These are phyloP conservation scores for Corythornis madagascariensis DNA, from an alignment of 2,113 vertebrate species.

Conservation along the genomic window DNA sequence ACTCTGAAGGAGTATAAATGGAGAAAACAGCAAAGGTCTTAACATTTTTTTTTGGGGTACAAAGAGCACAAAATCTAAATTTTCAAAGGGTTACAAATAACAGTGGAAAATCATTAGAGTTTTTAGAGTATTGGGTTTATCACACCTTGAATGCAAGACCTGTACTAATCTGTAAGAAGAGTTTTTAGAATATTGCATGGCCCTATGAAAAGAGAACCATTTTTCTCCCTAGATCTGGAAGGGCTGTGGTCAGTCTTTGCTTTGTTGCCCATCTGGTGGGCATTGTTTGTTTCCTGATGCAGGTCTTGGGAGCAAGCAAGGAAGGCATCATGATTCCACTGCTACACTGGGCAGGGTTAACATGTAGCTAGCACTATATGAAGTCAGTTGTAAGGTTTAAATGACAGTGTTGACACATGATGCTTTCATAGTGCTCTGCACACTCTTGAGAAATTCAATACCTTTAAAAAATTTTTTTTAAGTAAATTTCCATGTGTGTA, in stretches of 20 bases:
- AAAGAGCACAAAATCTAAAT: neutral
- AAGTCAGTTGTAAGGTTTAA: neutral
- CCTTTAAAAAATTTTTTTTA: neutral
- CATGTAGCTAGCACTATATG: accelerated
- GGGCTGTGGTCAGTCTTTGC: neutral
- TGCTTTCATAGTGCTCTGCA: neutral
- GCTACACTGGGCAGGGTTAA: neutral
- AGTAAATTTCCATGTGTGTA: neutral
- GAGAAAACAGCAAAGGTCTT: neutral
- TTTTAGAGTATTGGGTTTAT: neutral
- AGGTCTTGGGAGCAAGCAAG: neutral
- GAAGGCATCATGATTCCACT: accelerated
- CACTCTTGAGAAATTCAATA: neutral
- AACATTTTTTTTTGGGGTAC: neutral
- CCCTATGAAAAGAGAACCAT: neutral
- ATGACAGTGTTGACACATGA: neutral
- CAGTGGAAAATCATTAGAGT: neutral
- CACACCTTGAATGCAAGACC: neutral
- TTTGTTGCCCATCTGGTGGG: neutral
- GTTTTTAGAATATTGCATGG: neutral
- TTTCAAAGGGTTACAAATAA: neutral
- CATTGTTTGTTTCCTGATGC: neutral
- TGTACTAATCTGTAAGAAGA: neutral
- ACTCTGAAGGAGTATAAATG: neutral
- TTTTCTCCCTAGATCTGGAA: neutral